Conservation (phyloP, 2,113 vertebrate genomes). For the Promerops cafer region DNA sequence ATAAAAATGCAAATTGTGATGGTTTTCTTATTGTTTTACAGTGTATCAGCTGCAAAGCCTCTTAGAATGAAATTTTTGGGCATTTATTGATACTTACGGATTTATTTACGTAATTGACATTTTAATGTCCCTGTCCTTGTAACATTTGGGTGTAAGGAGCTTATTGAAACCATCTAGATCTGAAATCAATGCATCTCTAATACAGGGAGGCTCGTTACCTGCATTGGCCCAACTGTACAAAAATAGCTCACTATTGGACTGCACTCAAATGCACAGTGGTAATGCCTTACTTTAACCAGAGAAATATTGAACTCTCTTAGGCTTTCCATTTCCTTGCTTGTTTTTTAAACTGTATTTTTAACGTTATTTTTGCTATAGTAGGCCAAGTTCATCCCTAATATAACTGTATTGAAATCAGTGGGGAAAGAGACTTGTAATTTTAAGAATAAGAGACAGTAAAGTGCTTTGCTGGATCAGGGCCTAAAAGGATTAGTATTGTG, state of each 20-base stretch:
- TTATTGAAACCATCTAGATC: conserved; percentile 27
- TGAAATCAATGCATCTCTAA: conserved; percentile 44
- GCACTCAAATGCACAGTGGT: neutral
- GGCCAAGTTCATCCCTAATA: conserved; percentile 39
- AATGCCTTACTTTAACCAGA: neutral
- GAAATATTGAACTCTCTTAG: neutral
- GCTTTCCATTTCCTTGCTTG: conserved; percentile 1
- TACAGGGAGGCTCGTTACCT: conserved; percentile 16
- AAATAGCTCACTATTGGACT: neutral
- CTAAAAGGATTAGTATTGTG: conserved; percentile 61
- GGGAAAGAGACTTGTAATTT: conserved; percentile 41
- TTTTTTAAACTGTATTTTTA: conserved; percentile 33
- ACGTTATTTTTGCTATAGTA: conserved; percentile 8
- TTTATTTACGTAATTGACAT: conserved; percentile 43
- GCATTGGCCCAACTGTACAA: neutral
- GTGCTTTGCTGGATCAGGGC: conserved; percentile 63
- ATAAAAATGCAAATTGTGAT: conserved; percentile 35
- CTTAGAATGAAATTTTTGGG: conserved; percentile 22
- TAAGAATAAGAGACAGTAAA: conserved; percentile 46
- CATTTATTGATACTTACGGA: conserved; percentile 36
- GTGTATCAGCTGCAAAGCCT: neutral
- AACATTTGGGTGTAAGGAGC: conserved; percentile 19
- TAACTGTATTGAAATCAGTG: conserved; percentile 36
- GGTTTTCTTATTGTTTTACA: conserved; percentile 37
- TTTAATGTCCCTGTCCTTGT: conserved; percentile 37